Evolutionary conservation across 92 coral and sea anemone species (phyloP).

Genomic region (Phenganax subtilis): DNA sequence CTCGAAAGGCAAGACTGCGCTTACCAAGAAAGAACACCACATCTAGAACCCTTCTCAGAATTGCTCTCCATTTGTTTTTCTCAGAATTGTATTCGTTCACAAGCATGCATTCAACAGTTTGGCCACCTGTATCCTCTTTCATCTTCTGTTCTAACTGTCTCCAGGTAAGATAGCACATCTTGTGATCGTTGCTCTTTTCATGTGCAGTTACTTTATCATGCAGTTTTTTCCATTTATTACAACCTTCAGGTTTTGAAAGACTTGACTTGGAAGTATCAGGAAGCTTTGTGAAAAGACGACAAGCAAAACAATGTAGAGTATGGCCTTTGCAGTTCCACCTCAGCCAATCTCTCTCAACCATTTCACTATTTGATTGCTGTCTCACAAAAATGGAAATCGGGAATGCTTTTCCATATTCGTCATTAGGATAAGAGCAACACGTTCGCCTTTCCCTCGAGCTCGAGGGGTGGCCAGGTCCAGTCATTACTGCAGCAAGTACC

Average conservation of each 20-base stretch:
- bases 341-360: conserved; percentile 16
- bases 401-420: conserved; percentile 20
- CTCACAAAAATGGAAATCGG: conserved; percentile 19
- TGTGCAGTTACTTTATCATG: conserved; percentile 21
- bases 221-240: conserved; percentile 21
- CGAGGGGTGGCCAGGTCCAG: neutral
- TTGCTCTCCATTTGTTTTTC: conserved; percentile 2
- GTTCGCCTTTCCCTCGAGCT: neutral
- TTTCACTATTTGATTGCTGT: conserved; percentile 10
- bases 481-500: conserved; percentile 9
- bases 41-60: conserved; percentile 17
- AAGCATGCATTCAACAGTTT: conserved; percentile 9
- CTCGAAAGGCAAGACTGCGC: conserved; percentile 20
- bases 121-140: conserved; percentile 7
- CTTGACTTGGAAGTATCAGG: conserved; percentile 16
- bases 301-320: conserved; percentile 4
- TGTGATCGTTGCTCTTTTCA: conserved; percentile 19
- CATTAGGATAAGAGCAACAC: neutral
- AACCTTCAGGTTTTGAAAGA: conserved; percentile 14
- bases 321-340: conserved; percentile 9
- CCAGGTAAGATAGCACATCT: conserved; percentile 23
- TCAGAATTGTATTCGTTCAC: neutral
- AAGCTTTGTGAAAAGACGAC: conserved; percentile 20
- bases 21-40: conserved; percentile 19
- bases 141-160: conserved; percentile 21